phyloP scores from a whole-genome alignment of 2,113 vertebrate species.

The Glaucomys volans region DNA sequence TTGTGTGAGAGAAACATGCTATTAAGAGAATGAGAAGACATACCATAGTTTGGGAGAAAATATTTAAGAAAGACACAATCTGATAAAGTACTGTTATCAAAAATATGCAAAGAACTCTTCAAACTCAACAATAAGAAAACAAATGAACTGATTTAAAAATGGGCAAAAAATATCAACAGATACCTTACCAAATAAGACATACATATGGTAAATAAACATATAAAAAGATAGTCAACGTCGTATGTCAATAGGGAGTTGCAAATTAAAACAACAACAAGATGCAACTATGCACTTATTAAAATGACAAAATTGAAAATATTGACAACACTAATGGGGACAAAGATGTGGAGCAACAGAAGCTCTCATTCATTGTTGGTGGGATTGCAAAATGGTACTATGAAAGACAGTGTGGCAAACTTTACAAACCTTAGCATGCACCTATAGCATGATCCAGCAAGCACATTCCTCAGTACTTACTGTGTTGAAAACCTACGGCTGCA shows the following conservation, averaged over 20 bases:
- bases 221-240: not conserved
- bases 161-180: not conserved
- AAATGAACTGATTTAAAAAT: not conserved
- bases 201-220: not conserved
- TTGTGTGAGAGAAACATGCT: not conserved
- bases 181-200: not conserved
- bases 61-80: not conserved
- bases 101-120: not conserved
- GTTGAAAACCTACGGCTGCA: not conserved
- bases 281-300: not conserved
- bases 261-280: not conserved
- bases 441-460: not conserved
- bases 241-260: not conserved
- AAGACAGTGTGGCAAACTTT: not conserved
- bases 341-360: not conserved
- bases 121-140: not conserved
- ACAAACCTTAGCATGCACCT: not conserved
- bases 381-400: not conserved
- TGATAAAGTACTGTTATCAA: not conserved
- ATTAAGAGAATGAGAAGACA: not conserved
- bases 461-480: not conserved
- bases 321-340: no score
- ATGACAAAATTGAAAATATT: not conserved
- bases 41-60: not conserved
- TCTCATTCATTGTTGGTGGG: not conserved